A percentile compares a stretch with the other conserved stretches of the same genome.
These are phyloP conservation scores for Pygmarrhopalites habei DNA, from an alignment of 1,140 invertebrate genomes.

Conservation along the genomic window DNA sequence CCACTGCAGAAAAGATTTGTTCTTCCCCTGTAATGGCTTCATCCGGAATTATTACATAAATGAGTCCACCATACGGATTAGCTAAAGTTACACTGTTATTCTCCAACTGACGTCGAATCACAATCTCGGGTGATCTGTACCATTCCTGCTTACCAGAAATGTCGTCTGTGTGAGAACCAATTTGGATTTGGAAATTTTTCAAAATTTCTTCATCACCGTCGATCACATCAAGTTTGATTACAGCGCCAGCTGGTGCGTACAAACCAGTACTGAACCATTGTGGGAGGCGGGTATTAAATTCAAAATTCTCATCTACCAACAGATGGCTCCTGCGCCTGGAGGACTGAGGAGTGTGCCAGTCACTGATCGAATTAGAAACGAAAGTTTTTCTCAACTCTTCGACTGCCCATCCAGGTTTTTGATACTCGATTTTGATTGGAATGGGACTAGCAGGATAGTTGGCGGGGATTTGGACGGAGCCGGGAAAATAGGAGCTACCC, in stretches of 20 bases:
- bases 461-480: no score
- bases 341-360: neutral
- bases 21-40: neutral
- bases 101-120: neutral
- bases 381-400: no score
- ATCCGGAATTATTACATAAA: conserved; percentile 1
- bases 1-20: neutral
- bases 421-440: no score
- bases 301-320: neutral
- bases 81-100: neutral
- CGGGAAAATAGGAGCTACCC: neutral
- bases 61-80: conserved; percentile 9
- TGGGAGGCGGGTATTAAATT: neutral
- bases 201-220: neutral
- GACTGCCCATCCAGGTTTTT: no score
- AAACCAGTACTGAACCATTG: conserved; percentile 13
- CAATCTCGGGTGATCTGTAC: conserved; percentile 5
- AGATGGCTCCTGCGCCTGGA: neutral
- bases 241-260: conserved; percentile 3
- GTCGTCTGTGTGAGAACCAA: conserved; percentile 13
- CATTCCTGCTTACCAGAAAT: neutral
- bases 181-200: neutral
- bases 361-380: neutral
- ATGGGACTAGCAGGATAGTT: no score
- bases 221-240: conserved; percentile 1